Evolutionary conservation across 2,888 invertebrate genomes (phyloP).

Genomic region (Idaea biselata): DNA sequence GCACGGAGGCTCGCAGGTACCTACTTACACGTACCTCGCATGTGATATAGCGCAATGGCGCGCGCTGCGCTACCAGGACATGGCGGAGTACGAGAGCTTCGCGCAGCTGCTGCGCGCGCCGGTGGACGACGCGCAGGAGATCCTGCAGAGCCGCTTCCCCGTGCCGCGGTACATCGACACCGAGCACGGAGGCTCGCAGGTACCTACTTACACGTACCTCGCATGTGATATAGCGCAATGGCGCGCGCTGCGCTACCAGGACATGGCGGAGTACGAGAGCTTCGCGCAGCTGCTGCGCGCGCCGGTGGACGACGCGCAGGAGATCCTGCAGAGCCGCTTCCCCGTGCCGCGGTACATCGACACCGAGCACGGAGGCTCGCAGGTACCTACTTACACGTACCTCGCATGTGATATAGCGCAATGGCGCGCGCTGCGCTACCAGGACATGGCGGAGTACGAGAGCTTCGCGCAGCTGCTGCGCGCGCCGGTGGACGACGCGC

Average conservation of each 20-base stretch:
- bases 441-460: slow-evolving; percentile 98
- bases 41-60: slow-evolving; percentile 99
- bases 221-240: slow-evolving; percentile 99
- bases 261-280: slow-evolving; percentile 98
- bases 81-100: slow-evolving; percentile 98
- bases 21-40: too few species aligned
- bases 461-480: slow-evolving; percentile 97
- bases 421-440: slow-evolving; percentile 97
- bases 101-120: slow-evolving; percentile 97
- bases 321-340: slow-evolving; percentile 96
- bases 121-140: slow-evolving; percentile 98
- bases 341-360: slow-evolving; percentile 99
- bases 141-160: slow-evolving; percentile 96
- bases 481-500: slow-evolving; percentile 98
- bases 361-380: slow-evolving; percentile 99
- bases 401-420: too few species aligned
- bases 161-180: slow-evolving; percentile 99
- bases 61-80: slow-evolving; percentile 96
- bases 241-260: slow-evolving; percentile 97
- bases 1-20: slow-evolving; percentile 97
- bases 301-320: slow-evolving; percentile 98
- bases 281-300: slow-evolving; percentile 97
- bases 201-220: too few species aligned
- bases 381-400: too few species aligned
- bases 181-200: slow-evolving; percentile 98